Base-by-base conservation (phyloP, 37 sponge, comb jelly and placozoan species). In the Halisarca cf. caerulea region DNA sequence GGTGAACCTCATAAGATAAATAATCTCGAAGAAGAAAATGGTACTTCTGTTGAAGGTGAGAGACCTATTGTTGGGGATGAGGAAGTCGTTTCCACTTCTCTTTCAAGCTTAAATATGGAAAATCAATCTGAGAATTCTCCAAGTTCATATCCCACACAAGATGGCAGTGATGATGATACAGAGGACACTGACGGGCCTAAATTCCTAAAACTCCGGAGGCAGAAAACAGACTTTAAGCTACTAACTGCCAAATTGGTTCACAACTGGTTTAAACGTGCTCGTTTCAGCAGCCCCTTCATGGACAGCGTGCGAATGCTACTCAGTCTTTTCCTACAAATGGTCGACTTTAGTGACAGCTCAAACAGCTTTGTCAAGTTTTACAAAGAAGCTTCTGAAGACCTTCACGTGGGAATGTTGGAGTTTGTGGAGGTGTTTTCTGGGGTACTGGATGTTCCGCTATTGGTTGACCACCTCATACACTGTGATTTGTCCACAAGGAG, bases 351-450 rank as follows among this genome's bases (percentile, higher is more conserved):
- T 1, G 77, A 74, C 24, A n/a, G 21, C 43, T 4, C 24, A n/a
- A 74, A 74, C 41, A 33, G 38, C 24, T 74, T 74, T 40, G 77
- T 74, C 24, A 40, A 43, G 44, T 74, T 74, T 40, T 43, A 39
- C 25, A 33, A 74, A 43, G 45, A 39, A 2, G 42, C 45, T 2
- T 74, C 77, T 4, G 45, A 23, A 17, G 77, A 74, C 38, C 4
- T 59, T 27, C 43, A 40, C 34, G 24, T 45, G 73, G 86, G 28
- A 39, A 0, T 33, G 59, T 18, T 20, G 15, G 51, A 44, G 34
- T 60, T 82, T 37, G 64, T 43, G 64, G 30, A 24, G 28, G 41
- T 82, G 66, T 82, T 47, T 51, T 82, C 77, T 4, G 37, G n/a
- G 9, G 37, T 32, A 20, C 21, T 74, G 42, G 77, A 74, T 41